Evolutionary conservation across 2,888 invertebrate species (phyloP), one percentile per base, ranked within the genome.

Genomic region (Dasysyrphus albostriatus): DNA sequence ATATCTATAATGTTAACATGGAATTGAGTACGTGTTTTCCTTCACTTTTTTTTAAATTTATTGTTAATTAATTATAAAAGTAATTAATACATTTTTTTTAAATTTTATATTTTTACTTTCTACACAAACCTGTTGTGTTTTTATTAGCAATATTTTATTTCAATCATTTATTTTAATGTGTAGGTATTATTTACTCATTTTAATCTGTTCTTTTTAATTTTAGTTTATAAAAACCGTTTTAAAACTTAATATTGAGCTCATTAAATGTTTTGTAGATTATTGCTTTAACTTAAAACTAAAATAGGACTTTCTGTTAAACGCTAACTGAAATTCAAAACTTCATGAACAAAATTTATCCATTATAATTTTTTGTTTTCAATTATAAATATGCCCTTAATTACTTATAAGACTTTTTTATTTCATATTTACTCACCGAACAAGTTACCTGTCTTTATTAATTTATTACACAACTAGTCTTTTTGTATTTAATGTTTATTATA

Each of bases 1-100:
- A 90, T 90, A 90, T 90, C 90, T 91, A 90, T 92, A 92, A 92
- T 92, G 92, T 92, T 92, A 92, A 92, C 92, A 92, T 92, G 91
- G 90, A 92, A 91, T 91, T 90, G 90, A 90, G 91, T 91, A 91
- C 91, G 90, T 90, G 90, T 89, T 82, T 79, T 89, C 83, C 88
- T 88, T 84, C 88, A 88, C 88, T 88, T 83, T 88, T 80, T 76
- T 72, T 70, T 44, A 54, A 73, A 74, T 84, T 76, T 75, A 65
- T 75, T 83, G 70, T 79, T 61, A 74, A 75, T 85, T 77, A 72
- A 67, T 72, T 83, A 67, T 76, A 51, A 59, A 77, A 67, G 16
- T 75, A 78, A 63, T 76, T 72, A 72, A 29, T 70, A 14, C 16
- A 67, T 59, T 73, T 44, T 5, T 80, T 73, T 84, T 54, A 32